phyloP scores from a whole-genome alignment of 2,113 vertebrate species.

The Abramis brama region DNA sequence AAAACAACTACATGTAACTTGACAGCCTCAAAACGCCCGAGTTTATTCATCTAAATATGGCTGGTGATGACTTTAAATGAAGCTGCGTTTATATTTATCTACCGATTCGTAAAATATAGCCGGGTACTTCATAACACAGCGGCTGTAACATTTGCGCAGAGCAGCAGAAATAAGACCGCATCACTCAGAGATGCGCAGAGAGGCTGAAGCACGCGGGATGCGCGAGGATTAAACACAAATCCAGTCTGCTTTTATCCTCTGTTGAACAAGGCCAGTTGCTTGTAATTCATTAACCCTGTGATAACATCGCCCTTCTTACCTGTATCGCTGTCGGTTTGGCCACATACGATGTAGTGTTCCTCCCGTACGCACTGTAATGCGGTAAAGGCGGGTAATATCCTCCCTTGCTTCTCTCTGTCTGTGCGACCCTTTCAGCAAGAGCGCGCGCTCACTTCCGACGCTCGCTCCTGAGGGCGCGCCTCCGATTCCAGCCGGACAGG shows the following conservation, averaged over 20 bases:
- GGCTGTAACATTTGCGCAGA: conserved; percentile 71
- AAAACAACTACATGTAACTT: conserved; percentile 7
- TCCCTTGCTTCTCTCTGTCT: conserved; percentile 24
- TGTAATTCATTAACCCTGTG: neutral
- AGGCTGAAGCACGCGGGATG: conserved; percentile 63
- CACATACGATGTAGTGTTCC: conserved; percentile 29
- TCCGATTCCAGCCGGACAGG: conserved; percentile 48
- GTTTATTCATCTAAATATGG: neutral
- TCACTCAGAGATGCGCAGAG: conserved; percentile 70
- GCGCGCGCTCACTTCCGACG: conserved; percentile 49
- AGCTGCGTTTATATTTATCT: neutral
- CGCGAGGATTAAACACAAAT: conserved; percentile 20
- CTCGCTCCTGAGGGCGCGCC: conserved; percentile 48
- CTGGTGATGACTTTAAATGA: neutral
- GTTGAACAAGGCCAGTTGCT: conserved; percentile 17
- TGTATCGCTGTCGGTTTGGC: conserved; percentile 6
- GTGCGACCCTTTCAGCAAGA: conserved; percentile 26
- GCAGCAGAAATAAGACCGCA: conserved; percentile 68
- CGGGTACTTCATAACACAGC: neutral
- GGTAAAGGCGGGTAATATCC: conserved; percentile 41
- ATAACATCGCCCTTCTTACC: conserved; percentile 45
- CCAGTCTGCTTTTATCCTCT: neutral
- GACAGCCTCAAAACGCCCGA: neutral
- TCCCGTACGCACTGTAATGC: conserved; percentile 47
- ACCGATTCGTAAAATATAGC: conserved; percentile 11